Conservation (phyloP, 1,140 invertebrate genomes). For the Andrena cerasifolii region DNA sequence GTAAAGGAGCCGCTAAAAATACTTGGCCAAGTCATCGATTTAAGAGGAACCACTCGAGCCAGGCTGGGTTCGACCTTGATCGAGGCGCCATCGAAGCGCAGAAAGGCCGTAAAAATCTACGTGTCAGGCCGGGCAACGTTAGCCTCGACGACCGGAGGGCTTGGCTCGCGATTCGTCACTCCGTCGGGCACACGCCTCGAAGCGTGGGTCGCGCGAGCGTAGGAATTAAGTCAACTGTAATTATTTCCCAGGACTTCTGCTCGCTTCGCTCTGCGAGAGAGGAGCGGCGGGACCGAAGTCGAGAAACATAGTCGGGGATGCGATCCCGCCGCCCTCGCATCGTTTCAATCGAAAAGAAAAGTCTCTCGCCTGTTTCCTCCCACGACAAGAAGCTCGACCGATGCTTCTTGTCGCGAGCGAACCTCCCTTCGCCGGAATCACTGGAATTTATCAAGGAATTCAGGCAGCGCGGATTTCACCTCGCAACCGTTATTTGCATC, state of each 20-base stretch:
- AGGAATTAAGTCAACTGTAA: conserved; percentile 53
- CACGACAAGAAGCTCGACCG: background rate
- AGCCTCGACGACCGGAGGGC: conserved; percentile 12
- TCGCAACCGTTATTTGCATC: conserved; percentile 18
- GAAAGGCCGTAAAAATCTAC: background rate
- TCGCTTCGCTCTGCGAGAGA: conserved; percentile 6
- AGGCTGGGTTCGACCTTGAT: conserved; percentile 13
- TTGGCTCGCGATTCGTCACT: conserved; percentile 51
- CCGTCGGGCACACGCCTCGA: conserved; percentile 29
- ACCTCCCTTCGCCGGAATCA: background rate
- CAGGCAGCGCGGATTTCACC: conserved; percentile 34
- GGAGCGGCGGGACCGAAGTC: no score
- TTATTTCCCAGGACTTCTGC: conserved; percentile 41
- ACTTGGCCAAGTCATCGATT: no score
- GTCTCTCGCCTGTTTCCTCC: background rate
- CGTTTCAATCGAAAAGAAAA: background rate
- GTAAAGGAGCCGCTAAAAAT: no score
- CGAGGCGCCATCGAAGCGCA: background rate
- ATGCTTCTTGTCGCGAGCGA: background rate
- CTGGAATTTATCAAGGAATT: conserved; percentile 26
- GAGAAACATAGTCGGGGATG: no score
- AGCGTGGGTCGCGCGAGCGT: conserved; percentile 41
- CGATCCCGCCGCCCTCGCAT: background rate
- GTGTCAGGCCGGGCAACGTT: background rate
- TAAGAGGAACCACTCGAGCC: no score